These are phyloP conservation scores for Sciurus vulgaris DNA, from an alignment of 2,797 vertebrate species.

Conservation along the genomic window DNA sequence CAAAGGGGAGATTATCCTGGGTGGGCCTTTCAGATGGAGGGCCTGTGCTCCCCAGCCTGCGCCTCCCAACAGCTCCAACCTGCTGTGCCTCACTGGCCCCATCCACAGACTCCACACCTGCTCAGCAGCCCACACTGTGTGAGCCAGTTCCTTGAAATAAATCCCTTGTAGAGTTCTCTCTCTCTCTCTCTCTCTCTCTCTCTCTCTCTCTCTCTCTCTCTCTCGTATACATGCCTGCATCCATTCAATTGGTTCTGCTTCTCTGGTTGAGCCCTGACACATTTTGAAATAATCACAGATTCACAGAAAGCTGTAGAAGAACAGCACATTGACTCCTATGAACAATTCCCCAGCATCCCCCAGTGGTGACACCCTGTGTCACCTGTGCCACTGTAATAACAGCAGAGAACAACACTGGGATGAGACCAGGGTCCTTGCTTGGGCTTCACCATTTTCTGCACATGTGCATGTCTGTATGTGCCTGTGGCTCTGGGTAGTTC, in stretches of 20 bases:
- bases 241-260: background rate
- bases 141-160: too few species aligned
- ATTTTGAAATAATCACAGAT: background rate
- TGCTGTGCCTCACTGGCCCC: background rate
- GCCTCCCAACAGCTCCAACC: background rate
- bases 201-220: background rate
- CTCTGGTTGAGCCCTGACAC: background rate
- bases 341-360: background rate
- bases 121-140: background rate
- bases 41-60: too few species aligned
- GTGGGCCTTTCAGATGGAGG: background rate
- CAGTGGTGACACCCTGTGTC: background rate
- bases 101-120: accelerated
- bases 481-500: background rate
- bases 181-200: background rate
- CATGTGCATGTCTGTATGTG: accelerated
- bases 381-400: background rate
- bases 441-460: background rate
- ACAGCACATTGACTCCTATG: background rate
- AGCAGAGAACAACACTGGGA: background rate
- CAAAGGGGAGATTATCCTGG: too few species aligned
- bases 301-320: background rate
- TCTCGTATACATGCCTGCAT: too few species aligned
- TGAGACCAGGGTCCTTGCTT: background rate
- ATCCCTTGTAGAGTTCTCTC: background rate